phyloP scores from a whole-genome alignment of 2,888 invertebrate genomes.

The Pachydiplax longipennis region DNA sequence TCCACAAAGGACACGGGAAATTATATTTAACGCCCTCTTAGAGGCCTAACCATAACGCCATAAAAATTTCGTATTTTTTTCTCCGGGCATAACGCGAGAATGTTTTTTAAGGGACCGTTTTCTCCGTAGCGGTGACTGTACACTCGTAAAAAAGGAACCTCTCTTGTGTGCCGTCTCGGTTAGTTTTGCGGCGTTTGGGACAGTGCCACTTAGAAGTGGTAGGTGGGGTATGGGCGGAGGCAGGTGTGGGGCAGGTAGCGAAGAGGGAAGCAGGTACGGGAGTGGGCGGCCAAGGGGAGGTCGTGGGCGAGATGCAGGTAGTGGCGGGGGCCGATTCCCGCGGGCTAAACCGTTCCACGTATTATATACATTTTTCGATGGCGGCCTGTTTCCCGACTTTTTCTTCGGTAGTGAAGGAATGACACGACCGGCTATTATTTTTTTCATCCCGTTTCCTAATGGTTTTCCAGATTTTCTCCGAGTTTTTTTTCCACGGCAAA shows the following conservation, averaged over 20 bases:
- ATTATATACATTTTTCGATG: no score
- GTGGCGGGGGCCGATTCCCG: no score
- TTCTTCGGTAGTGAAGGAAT: neutral
- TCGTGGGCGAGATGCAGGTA: neutral
- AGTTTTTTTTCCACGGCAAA: neutral
- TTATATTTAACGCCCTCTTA: neutral
- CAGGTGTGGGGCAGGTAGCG: neutral
- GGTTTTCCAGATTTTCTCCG: neutral
- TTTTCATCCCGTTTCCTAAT: neutral
- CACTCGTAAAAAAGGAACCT: neutral
- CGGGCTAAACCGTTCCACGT: no score
- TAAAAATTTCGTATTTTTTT: neutral
- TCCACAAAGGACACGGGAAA: neutral
- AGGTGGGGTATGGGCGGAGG: neutral
- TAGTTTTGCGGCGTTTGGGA: neutral
- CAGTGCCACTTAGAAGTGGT: neutral
- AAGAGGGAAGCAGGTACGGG: neutral
- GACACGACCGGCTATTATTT: neutral
- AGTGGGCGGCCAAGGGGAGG: neutral
- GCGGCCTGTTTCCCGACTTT: neutral
- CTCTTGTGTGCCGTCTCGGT: neutral
- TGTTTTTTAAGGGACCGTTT: neutral
- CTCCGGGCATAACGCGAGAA: neutral
- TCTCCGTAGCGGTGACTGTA: neutral
- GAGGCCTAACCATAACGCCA: neutral